Evolutionary conservation across 2,797 vertebrate genomes (phyloP), one percentile per base, ranked within the genome.

Genomic region (Zalophus californianus): DNA sequence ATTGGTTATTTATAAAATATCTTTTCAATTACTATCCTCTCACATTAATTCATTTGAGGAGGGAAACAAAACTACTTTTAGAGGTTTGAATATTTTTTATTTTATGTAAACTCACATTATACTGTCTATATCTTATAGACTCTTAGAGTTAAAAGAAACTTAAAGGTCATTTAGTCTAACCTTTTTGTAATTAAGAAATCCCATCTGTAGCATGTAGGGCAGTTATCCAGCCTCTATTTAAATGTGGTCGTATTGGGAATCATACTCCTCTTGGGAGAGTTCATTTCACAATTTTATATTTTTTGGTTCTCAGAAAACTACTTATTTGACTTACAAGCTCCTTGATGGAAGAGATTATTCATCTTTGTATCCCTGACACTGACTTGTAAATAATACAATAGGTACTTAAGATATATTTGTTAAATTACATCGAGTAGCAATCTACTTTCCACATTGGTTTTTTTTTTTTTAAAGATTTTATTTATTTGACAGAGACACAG

Each of bases 181-280:
- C 21, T 72, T 85, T 78, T 96, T 97, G n/a, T 95, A 94, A 82
- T 79, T 92, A 90, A 88, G 91, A 95, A 96, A 54, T 88, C 70
- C 29, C 64, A 85, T 52, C 44, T 84, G 21, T 50, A 90, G 58
- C 50, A 64, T 73, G 27, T 70, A 48, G 32, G 35, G 70, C 16
- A 92, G n/a, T 77, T 90, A 89, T 29, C 16, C 9, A 79, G 38
- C 4, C 23, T 92, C 58, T 95, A 18, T 83, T 77, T 88, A 5
- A 95, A 78, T 54, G 16, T 13, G 66, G 6, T 72, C 38, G 18
- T 96, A 35, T 58, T 96, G 56, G 90, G 58, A 56, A 41, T 80
- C 32, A 50, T 90, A 48, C 6, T 50, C 44, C 7, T 94, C 23
- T 88, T 20, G 52, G 23, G 72, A 41, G 62, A 44, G 35, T 73